Base-by-base conservation (phyloP, 2,888 invertebrate genomes). In the Steinernema hermaphroditum region DNA sequence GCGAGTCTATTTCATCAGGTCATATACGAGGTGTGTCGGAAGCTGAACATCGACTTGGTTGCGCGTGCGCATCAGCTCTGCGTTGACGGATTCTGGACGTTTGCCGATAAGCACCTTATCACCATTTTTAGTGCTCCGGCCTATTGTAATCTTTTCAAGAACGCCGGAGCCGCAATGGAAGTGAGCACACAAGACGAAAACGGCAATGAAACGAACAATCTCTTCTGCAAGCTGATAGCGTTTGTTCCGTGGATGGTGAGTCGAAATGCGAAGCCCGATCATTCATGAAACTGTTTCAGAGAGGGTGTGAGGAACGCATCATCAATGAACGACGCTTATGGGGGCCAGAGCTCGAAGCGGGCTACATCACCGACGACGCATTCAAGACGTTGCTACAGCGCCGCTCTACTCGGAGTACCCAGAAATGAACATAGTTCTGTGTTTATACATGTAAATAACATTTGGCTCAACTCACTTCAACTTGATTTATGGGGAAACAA, bases 71-170 rank as follows among this genome's bases (percentile, higher is more conserved):
- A 80, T 72, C 80, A 80, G 68, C 73, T 81, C 72, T 80, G 80
- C 72, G 76, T 78, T 54, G 81, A 81, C 50, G 81, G 81, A 9
- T 80, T 78, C 71, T 80, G 80, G 80, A 68, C 74, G 1, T 74
- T 79, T 19, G 70, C 74, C n/a, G 72, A 74, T n/a, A 43, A 71
- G n/a, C 72, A 75, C 46, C 54, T 81, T 32, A 74, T 81, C 44
- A 81, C 81, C 9, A 75, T 81, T 12, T 81, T 81, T 74, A 75
- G 75, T 14, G 81, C 81, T 0, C 81, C 81, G 6, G 69, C 77
- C 46, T 81, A 81, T 69, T 79, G 81, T 50, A 81, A 81, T 49
- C 41, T 78, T 2, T 80, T 76, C 70, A 74, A 76, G 46, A 81
- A 81, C 46, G 77, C 79, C 4, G 78, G 74, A 34, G 73, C 77